phyloP scores from a whole-genome alignment of 2,888 invertebrate genomes.

The Rhopalosiphum nymphaeae region DNA sequence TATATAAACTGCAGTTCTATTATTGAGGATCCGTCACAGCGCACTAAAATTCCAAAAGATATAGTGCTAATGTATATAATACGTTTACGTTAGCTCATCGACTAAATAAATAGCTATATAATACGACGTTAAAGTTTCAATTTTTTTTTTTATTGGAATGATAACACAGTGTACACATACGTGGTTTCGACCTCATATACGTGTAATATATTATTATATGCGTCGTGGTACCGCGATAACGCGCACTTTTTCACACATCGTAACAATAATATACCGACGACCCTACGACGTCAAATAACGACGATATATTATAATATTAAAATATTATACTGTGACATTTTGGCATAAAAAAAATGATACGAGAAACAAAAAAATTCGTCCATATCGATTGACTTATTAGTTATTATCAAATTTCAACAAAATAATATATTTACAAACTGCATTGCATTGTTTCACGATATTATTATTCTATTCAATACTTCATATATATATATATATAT shows the following conservation, averaged over 20 bases:
- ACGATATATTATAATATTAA: background rate
- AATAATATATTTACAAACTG: background rate
- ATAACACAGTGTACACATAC: background rate
- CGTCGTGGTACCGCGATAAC: background rate
- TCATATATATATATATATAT: too few species aligned
- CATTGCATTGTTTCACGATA: background rate
- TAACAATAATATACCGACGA: background rate
- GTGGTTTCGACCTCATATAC: background rate
- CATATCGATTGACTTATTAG: background rate
- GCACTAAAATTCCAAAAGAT: background rate
- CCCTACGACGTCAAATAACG: background rate
- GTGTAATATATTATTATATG: background rate
- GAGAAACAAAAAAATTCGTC: background rate
- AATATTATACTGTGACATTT: background rate
- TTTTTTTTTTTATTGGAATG: background rate
- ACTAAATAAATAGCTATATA: conserved; percentile 3
- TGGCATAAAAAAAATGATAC: background rate
- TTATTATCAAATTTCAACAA: background rate
- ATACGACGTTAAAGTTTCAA: background rate
- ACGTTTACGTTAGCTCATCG: background rate
- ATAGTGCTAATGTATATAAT: background rate
- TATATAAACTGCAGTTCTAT: background rate
- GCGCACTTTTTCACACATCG: background rate
- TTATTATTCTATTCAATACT: background rate
- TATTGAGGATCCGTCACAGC: background rate